These are phyloP conservation scores for Macrocentrus cingulum DNA, from an alignment of 1,140 invertebrate species.

Conservation along the genomic window DNA sequence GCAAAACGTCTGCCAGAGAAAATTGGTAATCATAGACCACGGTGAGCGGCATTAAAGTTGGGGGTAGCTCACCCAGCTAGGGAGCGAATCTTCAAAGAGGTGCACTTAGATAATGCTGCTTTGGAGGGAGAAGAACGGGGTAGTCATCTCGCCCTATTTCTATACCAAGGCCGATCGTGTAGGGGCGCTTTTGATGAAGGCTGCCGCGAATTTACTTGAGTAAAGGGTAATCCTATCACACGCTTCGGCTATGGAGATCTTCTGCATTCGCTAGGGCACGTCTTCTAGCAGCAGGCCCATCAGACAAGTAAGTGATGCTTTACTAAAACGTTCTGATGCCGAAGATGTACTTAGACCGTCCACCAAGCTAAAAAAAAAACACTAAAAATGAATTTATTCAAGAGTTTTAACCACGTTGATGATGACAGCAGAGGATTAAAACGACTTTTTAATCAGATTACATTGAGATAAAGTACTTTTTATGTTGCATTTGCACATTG, in stretches of 20 bases:
- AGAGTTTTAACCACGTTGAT: background rate
- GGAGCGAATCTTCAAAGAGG: conserved; percentile 57
- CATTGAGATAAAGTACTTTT: conserved; percentile 51
- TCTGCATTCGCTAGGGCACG: conserved; percentile 36
- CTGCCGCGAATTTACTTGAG: conserved; percentile 56
- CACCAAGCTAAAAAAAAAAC: no score
- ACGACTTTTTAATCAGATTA: conserved; percentile 62
- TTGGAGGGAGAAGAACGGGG: conserved; percentile 31
- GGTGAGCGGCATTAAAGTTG: conserved; percentile 58
- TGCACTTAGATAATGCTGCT: conserved; percentile 60
- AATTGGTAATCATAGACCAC: conserved; percentile 62
- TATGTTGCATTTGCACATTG: conserved; percentile 59
- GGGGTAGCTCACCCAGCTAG: conserved; percentile 37
- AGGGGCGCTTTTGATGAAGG: conserved; percentile 59
- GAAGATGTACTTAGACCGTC: no score
- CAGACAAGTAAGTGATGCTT: background rate
- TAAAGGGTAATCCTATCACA: conserved; percentile 62
- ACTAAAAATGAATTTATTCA: no score
- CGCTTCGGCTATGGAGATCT: conserved; percentile 55
- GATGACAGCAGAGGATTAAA: conserved; percentile 39
- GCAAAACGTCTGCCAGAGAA: conserved; percentile 55
- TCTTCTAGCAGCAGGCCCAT: conserved; percentile 4
- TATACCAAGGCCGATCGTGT: conserved; percentile 27
- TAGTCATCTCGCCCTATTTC: conserved; percentile 7
- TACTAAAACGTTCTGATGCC: no score